Evolutionary conservation across 2,888 invertebrate species (phyloP).

Genomic region (Acheta domesticus): DNA sequence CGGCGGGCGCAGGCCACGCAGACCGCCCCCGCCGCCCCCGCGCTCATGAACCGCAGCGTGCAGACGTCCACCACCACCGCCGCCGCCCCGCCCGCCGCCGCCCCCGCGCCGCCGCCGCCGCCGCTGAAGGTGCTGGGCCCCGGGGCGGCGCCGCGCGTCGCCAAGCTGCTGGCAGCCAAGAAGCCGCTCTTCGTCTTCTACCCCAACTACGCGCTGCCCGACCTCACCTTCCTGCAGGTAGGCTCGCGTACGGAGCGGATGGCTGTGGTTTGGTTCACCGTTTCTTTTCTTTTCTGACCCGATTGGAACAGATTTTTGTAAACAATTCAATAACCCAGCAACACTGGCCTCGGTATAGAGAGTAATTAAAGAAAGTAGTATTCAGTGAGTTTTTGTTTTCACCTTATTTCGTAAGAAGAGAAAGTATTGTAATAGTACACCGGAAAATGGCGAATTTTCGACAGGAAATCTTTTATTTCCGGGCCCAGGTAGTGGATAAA

Average conservation of each 20-base stretch:
- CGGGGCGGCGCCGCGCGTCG: constrained; percentile 22
- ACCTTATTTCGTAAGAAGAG: too few relatives aligned
- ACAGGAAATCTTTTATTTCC: too few relatives aligned
- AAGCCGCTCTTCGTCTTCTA: constrained; percentile 81
- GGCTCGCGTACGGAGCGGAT: constrained; percentile 32
- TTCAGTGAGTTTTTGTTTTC: too few relatives aligned
- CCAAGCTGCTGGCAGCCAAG: constrained; percentile 25
- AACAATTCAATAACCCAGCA: too few relatives aligned
- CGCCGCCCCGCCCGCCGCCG: constrained; percentile 26
- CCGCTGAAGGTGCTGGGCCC: constrained; percentile 18
- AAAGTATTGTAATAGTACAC: too few relatives aligned
- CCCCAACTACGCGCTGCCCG: constrained; percentile 86
- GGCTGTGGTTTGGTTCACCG: neutral
- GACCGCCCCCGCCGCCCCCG: constrained; percentile 53
- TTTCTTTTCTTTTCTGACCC: neutral
- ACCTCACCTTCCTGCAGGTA: constrained; percentile 70
- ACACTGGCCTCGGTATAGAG: too few relatives aligned
- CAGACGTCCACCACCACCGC: constrained; percentile 60
- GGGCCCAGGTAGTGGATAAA: too few relatives aligned
- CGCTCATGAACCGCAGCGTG: constrained; percentile 68
- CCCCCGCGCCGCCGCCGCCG: constrained; percentile 24
- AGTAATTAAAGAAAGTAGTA: too few relatives aligned
- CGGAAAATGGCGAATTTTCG: too few relatives aligned
- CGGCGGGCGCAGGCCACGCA: constrained; percentile 11
- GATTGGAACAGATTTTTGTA: too few relatives aligned